Evolutionary conservation across 2,888 invertebrate species (phyloP), one percentile per base, ranked within the genome.

Genomic region (Lepidocyrtinus sp.): DNA sequence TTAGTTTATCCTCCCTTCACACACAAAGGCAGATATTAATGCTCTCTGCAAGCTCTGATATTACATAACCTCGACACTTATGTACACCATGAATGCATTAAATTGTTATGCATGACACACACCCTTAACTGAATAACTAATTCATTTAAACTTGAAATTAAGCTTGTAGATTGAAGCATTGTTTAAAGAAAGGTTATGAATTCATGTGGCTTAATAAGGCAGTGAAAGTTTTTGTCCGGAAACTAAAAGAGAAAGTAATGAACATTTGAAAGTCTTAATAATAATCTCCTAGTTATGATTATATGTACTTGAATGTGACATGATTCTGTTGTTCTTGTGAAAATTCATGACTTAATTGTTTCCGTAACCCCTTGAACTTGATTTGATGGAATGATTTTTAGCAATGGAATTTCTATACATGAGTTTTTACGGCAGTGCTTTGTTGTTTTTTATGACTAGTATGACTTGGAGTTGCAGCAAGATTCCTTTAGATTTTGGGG

Each of bases 361-460:
- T 15, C 17, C 17, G 17, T 55, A 9, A 55, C 9, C 55, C 17
- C 55, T 55, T 55, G 55, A 55, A 55, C 55, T 55, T n/a, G 17
- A n/a, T n/a, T 55, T 55, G 17, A 55, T n/a, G n/a, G n/a, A n/a
- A n/a, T n/a, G 17, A 1, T 36, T 12, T 26, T 59, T 45, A 68
- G 59, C 62, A 26, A n/a, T 21, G 71, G 27, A 59, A 59, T 72
- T 12, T 45, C 17, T 36, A 36, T 21, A 36, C 21, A 26, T 55
- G 55, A 55, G 55, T 75, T 79, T 64, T 59, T 70, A 81, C 75
- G 81, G 83, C 83, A 83, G 83, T 81, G 81, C 81, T 81, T 27
- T 63, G 75, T 81, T 80, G n/a, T n/a, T n/a, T n/a, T n/a, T n/a
- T n/a, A n/a, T n/a, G 70, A 80, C 80, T 79, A 79, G 36, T 61